Evolutionary conservation across 2,888 invertebrate species (phyloP), one percentile per base, ranked within the genome.

Genomic region (Dioctria linearis): DNA sequence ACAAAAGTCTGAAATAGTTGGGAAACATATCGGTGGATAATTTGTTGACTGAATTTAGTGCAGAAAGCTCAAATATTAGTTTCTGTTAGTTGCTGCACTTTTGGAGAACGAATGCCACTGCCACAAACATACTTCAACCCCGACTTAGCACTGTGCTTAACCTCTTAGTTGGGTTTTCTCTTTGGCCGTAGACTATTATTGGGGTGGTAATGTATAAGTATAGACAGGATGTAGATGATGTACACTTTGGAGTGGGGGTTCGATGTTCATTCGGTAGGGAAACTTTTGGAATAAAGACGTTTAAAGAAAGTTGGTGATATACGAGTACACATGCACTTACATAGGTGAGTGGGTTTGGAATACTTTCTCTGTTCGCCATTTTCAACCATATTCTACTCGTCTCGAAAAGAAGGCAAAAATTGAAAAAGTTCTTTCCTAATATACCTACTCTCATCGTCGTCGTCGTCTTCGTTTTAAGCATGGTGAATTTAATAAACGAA

Each of bases 391-490:
- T 75, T 63, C 49, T 13, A 42, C 49, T 63, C 42, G 51, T 49
- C 76, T 63, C 25, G 2, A 25, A 76, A 63, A 43, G 46, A 11
- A 13, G 49, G 49, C 46, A 76, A 63, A 61, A 76, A 76, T 63
- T 76, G 61, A 37, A 76, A 76, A 76, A 76, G 76, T 76, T 76
- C 46, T 39, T 3, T 6, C 63, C 49, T 63, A 76, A 63, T 76
- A 63, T 39, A 63, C 25, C 25, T 25, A 25, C 1, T 25, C 25
- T 25, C 25, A 2, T 25, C 25, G 2, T 25, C 25, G 25, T 25
- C 25, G 25, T 2, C 25, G 49, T 49, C 37, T 49, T 43, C 39
- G 42, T n/a, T 66, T 25, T 66, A 66, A 66, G 66, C 2, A 43
- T 66, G 66, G 49, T 25, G 25, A 63, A 63, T 63, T 76, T 73